A percentile compares a stretch with the other conserved stretches of the same genome.
Evolutionary conservation across 2,797 vertebrate genomes (phyloP).

Genomic region (Intellagama lesueurii): DNA sequence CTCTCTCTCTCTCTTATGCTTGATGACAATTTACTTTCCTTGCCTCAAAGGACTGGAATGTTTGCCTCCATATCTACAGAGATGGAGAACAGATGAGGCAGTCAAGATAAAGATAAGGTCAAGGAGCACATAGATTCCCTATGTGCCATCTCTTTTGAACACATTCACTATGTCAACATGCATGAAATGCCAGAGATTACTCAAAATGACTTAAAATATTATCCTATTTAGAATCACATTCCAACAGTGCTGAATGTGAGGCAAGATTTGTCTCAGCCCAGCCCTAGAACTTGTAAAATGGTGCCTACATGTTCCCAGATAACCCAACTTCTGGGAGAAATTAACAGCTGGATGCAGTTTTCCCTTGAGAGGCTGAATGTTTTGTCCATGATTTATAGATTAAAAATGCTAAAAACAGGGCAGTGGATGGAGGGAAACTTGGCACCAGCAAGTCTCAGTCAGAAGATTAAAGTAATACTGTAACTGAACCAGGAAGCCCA

Average conservation of each 20-base stretch:
- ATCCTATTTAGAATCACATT: constrained; percentile 4
- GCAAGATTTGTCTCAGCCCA: background rate
- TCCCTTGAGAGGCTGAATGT: background rate
- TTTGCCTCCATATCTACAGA: constrained; percentile 29
- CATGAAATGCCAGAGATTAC: background rate
- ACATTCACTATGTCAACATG: constrained; percentile 1
- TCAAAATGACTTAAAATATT: background rate
- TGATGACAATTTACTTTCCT: background rate
- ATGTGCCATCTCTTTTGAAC: background rate
- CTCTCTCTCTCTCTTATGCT: background rate
- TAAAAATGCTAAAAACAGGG: too few species aligned
- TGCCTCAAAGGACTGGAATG: constrained; percentile 17
- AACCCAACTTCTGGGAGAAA: background rate
- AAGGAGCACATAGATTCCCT: constrained; percentile 4
- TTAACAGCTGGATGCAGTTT: background rate
- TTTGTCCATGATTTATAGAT: too few species aligned
- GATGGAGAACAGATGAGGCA: constrained; percentile 20
- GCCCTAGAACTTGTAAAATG: background rate
- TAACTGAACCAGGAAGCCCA: too few species aligned
- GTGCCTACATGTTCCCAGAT: background rate
- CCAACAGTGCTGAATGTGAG: background rate
- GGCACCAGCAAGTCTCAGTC: too few species aligned
- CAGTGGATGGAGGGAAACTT: too few species aligned
- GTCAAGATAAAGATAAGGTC: constrained; percentile 23
- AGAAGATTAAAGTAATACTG: too few species aligned